phyloP scores from a whole-genome alignment of 2,797 vertebrate genomes.

The Pygocentrus nattereri region DNA sequence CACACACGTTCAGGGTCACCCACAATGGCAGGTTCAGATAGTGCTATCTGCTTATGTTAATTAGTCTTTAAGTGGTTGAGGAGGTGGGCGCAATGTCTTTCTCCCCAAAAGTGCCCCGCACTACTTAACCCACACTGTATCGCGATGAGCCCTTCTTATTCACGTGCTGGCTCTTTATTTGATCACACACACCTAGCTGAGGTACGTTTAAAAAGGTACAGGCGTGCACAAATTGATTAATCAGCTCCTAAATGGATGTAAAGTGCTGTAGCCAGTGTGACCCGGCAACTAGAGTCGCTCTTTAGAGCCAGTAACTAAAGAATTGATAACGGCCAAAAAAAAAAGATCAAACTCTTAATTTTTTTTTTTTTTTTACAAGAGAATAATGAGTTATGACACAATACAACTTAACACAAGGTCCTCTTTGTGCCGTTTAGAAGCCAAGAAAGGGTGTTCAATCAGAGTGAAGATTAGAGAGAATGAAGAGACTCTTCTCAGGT shows the following conservation, averaged over 20 bases:
- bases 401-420: conserved; percentile 43
- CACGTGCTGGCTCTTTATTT: conserved; percentile 65
- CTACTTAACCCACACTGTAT: conserved; percentile 83
- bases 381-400: conserved; percentile 43
- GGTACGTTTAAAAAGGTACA: conserved; percentile 38
- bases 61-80: conserved; percentile 82
- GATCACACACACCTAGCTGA: conserved; percentile 48
- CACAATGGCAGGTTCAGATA: conserved; percentile 79
- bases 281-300: conserved; percentile 63
- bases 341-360: conserved; percentile 27
- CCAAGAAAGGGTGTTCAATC: neutral
- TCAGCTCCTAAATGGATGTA: conserved; percentile 79
- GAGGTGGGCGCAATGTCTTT: conserved; percentile 67
- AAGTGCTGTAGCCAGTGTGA: conserved; percentile 65
- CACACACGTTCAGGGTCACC: conserved; percentile 75
- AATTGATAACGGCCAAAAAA: neutral
- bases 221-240: conserved; percentile 78
- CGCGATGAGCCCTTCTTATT: conserved; percentile 75
- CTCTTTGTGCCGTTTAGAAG: conserved; percentile 21
- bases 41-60: conserved; percentile 85
- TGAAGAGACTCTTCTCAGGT: conserved; percentile 12
- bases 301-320: conserved; percentile 56
- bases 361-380: conserved; percentile 33
- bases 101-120: conserved; percentile 76
- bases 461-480: conserved; percentile 5